Evolutionary conservation across 2,888 invertebrate genomes (phyloP), one percentile per base, ranked within the genome.

Genomic region (Philonicus albiceps): DNA sequence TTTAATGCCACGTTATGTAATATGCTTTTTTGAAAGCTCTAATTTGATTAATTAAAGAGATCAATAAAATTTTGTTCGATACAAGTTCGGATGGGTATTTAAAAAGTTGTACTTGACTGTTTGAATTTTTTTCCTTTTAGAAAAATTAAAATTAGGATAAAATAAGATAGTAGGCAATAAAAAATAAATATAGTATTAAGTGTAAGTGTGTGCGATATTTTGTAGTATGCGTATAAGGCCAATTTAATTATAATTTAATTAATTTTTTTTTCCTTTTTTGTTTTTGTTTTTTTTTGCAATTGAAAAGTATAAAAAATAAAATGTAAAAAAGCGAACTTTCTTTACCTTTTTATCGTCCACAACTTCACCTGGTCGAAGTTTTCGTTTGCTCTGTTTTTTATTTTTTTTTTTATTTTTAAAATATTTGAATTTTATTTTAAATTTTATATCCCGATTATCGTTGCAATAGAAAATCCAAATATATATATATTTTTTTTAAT

Each of bases 281-380:
- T n/a, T n/a, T n/a, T n/a, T n/a, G n/a, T n/a, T n/a, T n/a, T n/a
- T 83, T 30, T 34, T 6, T 8, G 53, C 16, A 80, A 53, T 30
- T n/a, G n/a, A n/a, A n/a, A n/a, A 80, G 53, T 49, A 83, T 22
- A 80, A 19, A 53, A 1, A 31, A 30, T 53, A 22, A 80, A n/a
- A 81, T 74, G 34, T 13, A 81, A 37, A n/a, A 13, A n/a, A 43
- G 30, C 80, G 31, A 53, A 55, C 5, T 80, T 55, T 88, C 88
- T 93, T 96, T 96, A 98, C 97, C 97, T 97, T 96, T 95, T 96
- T 96, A 93, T 97, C 97, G 94, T 97, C 97, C 94, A 97, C 93
- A 93, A 98, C 96, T 95, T 97, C 97, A 93, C 97, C 97, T 91
- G 97, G 97, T 91, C 97, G 97, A 93, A 97, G 96, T 95, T 97